Evolutionary conservation across 2,113 vertebrate genomes (phyloP).

Genomic region (Scartelaos histophorus): DNA sequence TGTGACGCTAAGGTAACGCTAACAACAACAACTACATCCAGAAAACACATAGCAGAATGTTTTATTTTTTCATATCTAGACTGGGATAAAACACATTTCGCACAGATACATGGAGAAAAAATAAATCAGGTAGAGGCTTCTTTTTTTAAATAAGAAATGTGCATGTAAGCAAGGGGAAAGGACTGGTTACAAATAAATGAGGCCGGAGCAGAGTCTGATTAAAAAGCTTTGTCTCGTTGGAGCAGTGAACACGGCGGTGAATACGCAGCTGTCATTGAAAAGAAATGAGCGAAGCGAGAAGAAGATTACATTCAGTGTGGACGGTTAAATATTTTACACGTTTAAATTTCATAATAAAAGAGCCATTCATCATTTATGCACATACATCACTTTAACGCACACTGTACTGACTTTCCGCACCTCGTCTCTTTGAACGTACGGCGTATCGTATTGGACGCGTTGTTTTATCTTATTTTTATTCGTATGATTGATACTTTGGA

Average conservation of each 20-base stretch:
- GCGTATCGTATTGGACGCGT: too few species aligned
- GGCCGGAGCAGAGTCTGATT: constrained; percentile 1
- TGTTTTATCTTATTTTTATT: too few species aligned
- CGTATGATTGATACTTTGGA: too few species aligned
- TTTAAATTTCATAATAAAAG: neutral
- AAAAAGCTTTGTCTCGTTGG: neutral
- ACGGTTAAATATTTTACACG: neutral
- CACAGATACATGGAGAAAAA: too few species aligned
- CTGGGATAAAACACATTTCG: too few species aligned
- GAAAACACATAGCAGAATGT: too few species aligned
- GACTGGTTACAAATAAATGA: neutral
- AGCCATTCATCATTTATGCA: neutral
- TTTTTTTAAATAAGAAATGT: constrained; percentile 11
- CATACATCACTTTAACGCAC: neutral
- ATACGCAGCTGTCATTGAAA: constrained; percentile 1
- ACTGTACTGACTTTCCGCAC: neutral
- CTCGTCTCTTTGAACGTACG: neutral
- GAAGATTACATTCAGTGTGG: neutral
- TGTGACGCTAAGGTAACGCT: too few species aligned
- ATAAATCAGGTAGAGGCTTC: too few species aligned
- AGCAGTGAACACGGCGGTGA: neutral
- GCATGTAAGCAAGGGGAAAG: constrained; percentile 7
- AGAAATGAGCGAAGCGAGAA: neutral
- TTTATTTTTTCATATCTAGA: too few species aligned
- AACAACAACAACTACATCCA: too few species aligned